These are phyloP conservation scores for Hydriomena furcata DNA, from an alignment of 2,888 invertebrate species.

Conservation along the genomic window DNA sequence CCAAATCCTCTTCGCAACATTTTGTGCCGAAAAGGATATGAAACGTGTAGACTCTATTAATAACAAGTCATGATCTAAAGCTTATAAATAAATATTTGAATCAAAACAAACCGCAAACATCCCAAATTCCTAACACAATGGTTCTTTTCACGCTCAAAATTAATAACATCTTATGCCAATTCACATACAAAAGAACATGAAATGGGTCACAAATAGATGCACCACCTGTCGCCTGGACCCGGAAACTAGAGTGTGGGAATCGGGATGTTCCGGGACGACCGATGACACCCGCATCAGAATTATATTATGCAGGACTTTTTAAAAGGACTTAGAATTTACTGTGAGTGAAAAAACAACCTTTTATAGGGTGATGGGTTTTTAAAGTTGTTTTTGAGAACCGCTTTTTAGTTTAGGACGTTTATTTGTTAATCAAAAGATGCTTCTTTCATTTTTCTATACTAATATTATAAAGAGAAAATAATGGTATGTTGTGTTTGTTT, in stretches of 20 bases:
- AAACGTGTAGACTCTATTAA: too few relatives aligned
- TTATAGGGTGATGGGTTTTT: not conserved
- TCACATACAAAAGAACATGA: slow-evolving; percentile 11
- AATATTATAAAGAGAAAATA: too few relatives aligned
- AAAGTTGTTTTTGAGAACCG: slow-evolving; percentile 4
- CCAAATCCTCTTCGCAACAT: too few relatives aligned
- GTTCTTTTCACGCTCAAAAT: slow-evolving; percentile 16
- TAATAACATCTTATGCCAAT: slow-evolving; percentile 19
- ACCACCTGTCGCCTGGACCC: slow-evolving; percentile 38
- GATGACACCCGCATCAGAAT: slow-evolving; percentile 18
- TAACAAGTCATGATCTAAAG: not conserved
- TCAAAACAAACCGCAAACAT: slow-evolving; percentile 7
- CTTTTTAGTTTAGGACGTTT: too few relatives aligned
- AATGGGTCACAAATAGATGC: slow-evolving; percentile 6
- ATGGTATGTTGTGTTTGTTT: too few relatives aligned
- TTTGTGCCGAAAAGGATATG: too few relatives aligned
- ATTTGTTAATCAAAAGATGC: too few relatives aligned
- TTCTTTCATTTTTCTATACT: too few relatives aligned
- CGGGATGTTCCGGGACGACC: slow-evolving; percentile 12
- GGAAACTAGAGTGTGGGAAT: slow-evolving; percentile 36
- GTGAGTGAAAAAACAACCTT: not conserved
- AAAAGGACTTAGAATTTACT: too few relatives aligned
- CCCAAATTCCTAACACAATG: slow-evolving; percentile 3
- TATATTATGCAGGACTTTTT: slow-evolving; percentile 9
- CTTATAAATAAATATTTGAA: slow-evolving; percentile 3